Evolutionary conservation across 2,888 invertebrate species (phyloP).

Genomic region (Celastrina argiolus): DNA sequence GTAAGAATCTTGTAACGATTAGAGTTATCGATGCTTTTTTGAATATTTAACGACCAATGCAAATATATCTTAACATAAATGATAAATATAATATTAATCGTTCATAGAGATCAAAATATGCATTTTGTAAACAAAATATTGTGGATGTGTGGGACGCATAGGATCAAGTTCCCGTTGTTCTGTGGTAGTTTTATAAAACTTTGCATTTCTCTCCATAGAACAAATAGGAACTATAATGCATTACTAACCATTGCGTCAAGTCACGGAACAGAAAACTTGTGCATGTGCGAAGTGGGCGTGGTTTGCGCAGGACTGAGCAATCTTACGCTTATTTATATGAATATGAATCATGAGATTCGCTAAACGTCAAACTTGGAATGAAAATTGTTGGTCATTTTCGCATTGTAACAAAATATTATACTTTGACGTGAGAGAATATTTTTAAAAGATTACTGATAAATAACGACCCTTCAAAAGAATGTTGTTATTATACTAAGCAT

Average conservation of each 20-base stretch:
- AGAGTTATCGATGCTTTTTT: conserved; percentile 18
- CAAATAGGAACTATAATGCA: neutral
- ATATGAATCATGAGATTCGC: too few species aligned
- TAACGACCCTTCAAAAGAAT: too few species aligned
- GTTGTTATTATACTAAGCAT: too few species aligned
- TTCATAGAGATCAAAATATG: conserved; percentile 1
- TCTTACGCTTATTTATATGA: too few species aligned
- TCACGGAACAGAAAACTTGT: too few species aligned
- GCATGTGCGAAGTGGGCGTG: too few species aligned
- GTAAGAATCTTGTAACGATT: conserved; percentile 20
- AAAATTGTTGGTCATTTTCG: too few species aligned
- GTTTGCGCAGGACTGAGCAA: too few species aligned
- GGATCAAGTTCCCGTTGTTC: neutral
- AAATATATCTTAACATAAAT: conserved; percentile 9
- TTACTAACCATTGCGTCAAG: neutral
- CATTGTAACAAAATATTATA: too few species aligned
- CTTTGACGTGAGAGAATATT: too few species aligned
- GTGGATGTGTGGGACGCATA: neutral
- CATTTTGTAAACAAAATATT: conserved; percentile 23
- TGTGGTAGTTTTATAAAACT: neutral
- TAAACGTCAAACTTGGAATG: too few species aligned
- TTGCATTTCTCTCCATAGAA: neutral
- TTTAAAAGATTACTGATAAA: too few species aligned
- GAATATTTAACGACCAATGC: conserved; percentile 21
- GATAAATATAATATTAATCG: conserved; percentile 7